These are phyloP conservation scores for Sinelater perroti DNA, from an alignment of 2,888 invertebrate genomes.

Conservation along the genomic window DNA sequence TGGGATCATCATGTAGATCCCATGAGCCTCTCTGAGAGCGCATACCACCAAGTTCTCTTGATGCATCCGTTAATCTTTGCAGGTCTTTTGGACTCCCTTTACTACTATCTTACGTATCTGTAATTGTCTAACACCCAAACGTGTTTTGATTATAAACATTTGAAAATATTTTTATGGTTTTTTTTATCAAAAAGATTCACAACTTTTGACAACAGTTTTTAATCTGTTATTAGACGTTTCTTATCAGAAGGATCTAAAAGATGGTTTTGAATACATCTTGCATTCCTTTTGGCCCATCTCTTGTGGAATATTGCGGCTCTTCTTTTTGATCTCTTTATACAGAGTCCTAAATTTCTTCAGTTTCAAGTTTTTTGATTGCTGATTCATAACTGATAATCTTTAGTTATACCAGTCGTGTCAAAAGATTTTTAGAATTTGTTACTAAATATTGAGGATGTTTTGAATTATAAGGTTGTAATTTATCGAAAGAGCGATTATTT, in stretches of 20 bases:
- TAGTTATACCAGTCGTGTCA: constrained; percentile 47
- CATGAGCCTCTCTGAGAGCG: constrained; percentile 25
- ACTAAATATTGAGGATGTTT: not conserved
- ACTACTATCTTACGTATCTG: constrained; percentile 42
- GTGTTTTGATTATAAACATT: constrained; percentile 48
- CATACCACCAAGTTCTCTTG: constrained; percentile 25
- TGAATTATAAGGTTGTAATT: not conserved
- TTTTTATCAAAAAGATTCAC: constrained; percentile 47
- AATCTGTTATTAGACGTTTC: constrained; percentile 35
- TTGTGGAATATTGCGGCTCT: not conserved
- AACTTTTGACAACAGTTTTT: constrained; percentile 47
- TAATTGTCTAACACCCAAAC: constrained; percentile 49
- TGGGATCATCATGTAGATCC: constrained; percentile 3
- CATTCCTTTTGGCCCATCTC: constrained; percentile 14
- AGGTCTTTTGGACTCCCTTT: constrained; percentile 37
- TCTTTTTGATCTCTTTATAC: not conserved
- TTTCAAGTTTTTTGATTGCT: constrained; percentile 47
- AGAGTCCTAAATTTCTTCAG: not conserved
- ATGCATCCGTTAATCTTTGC: constrained; percentile 15
- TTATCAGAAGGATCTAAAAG: constrained; percentile 3
- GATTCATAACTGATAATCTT: constrained; percentile 48
- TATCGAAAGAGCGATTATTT: no score
- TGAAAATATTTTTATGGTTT: constrained; percentile 48
- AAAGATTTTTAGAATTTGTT: constrained; percentile 44
- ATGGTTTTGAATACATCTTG: constrained; percentile 23